These are phyloP conservation scores for Sminthopsis crassicaudata DNA, from an alignment of 2,113 vertebrate genomes.

Conservation along the genomic window DNA sequence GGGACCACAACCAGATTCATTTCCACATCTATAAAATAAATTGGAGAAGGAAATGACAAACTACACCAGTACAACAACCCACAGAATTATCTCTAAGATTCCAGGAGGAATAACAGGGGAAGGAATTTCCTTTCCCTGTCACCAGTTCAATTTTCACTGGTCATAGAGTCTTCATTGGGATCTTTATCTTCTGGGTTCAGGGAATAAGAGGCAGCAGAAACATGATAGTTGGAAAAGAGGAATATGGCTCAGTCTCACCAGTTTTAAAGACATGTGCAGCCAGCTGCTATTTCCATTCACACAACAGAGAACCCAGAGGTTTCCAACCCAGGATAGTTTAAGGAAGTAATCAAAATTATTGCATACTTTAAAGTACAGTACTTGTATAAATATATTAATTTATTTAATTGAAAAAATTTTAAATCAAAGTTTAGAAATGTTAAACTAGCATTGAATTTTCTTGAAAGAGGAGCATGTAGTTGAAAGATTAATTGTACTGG, in stretches of 20 bases:
- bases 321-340: neutral
- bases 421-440: neutral
- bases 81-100: neutral
- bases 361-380: neutral
- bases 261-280: neutral
- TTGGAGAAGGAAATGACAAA: too few relatives aligned
- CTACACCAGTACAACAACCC: too few relatives aligned
- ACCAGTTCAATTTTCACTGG: neutral
- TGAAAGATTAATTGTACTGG: neutral
- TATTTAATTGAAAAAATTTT: neutral
- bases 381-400: neutral
- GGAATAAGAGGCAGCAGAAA: neutral
- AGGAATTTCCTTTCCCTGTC: neutral
- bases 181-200: neutral
- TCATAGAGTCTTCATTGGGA: neutral
- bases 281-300: neutral
- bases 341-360: neutral
- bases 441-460: neutral
- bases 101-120: neutral
- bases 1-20: too few relatives aligned
- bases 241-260: neutral
- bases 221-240: neutral
- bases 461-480: neutral
- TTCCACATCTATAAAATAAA: too few relatives aligned
- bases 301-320: neutral